Percentiles rank a stretch among this genome's conserved stretches.
Evolutionary conservation across 2,113 vertebrate genomes (phyloP).

Genomic region (Pardalotus punctatus): DNA sequence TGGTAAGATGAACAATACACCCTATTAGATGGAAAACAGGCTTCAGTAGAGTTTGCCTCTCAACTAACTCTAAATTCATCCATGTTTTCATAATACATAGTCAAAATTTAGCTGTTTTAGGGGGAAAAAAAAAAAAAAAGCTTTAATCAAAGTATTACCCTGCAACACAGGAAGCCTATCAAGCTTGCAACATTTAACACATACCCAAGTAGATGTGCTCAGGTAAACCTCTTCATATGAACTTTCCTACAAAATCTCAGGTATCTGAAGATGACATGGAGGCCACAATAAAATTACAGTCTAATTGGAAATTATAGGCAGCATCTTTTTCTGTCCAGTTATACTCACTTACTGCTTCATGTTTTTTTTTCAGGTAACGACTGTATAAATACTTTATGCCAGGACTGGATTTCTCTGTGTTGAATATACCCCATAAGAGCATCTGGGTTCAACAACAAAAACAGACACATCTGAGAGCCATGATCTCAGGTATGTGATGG

Average conservation of each 20-base stretch:
- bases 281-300: not conserved
- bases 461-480: not conserved
- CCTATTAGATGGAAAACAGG: not conserved
- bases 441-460: not conserved
- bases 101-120: not conserved
- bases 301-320: not conserved
- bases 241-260: not conserved
- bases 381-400: not conserved
- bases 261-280: not conserved
- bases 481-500: not conserved
- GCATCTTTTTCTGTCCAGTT: not conserved
- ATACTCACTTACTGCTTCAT: not conserved
- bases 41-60: not conserved
- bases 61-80: not conserved
- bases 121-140: not conserved
- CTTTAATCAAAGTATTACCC: not conserved
- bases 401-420: not conserved
- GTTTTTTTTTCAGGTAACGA: not conserved
- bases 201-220: not conserved
- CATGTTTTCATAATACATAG: not conserved
- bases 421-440: not conserved
- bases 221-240: not conserved
- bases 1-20: not conserved
- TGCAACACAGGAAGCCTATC: not conserved
- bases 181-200: not conserved